A percentile compares a stretch with the other conserved stretches of the same genome.
Conservation (phyloP, 1,140 invertebrate genomes). For the Latrodectus geometricus region DNA sequence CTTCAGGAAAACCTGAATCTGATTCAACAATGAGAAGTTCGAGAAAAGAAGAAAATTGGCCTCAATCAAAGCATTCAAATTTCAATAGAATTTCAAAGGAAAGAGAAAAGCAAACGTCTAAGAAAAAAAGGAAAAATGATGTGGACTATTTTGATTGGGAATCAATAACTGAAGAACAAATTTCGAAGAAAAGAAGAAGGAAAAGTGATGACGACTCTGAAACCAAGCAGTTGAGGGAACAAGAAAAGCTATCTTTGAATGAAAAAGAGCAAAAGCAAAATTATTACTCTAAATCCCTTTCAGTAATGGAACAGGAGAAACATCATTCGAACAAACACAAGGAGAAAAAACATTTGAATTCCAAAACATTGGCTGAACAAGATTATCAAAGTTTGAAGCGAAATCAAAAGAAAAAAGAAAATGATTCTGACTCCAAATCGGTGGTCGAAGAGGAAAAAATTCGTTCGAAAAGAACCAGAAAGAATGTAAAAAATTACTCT, state of each 20-base stretch:
- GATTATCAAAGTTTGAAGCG: not conserved
- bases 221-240: not conserved
- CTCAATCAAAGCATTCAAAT: too few relatives aligned
- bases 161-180: not conserved
- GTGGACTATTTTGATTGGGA: too few relatives aligned
- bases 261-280: too few relatives aligned
- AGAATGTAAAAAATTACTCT: not conserved
- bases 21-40: too few relatives aligned
- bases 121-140: too few relatives aligned
- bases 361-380: not conserved
- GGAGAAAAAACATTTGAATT: not conserved
- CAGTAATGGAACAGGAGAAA: not conserved
- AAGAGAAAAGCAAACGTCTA: constrained; percentile 10
- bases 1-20: too few relatives aligned
- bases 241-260: too few relatives aligned
- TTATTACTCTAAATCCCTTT: not conserved
- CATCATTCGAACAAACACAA: constrained; percentile 7
- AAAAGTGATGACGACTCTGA: constrained; percentile 5
- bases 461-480: too few relatives aligned
- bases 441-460: too few relatives aligned
- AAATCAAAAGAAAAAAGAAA: not conserved
- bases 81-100: not conserved
- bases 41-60: too few relatives aligned
- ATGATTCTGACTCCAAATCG: too few relatives aligned
- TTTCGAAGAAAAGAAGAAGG: constrained; percentile 12